Conservation (phyloP, 1,140 invertebrate species). For the Hyposmocoma kahamanoa region DNA sequence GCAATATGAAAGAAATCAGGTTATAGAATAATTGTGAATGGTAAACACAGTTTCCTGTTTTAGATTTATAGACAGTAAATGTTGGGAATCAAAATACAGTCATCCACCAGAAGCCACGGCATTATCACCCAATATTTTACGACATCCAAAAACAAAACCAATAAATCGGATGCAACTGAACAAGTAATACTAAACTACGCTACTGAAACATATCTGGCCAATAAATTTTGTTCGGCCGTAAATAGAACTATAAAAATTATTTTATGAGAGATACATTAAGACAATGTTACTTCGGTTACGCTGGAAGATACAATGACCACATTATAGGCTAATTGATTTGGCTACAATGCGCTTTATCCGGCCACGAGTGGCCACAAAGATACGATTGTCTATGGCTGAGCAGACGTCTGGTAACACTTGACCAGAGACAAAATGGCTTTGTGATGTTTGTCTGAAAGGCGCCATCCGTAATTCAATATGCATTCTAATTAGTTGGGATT, state of each 20-base stretch:
- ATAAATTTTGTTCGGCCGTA: constrained; percentile 58
- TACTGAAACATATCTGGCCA: constrained; percentile 61
- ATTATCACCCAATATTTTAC: constrained; percentile 33
- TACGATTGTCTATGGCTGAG: constrained; percentile 62
- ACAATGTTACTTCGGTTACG: constrained; percentile 65
- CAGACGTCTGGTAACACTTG: constrained; percentile 71
- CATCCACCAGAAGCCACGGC: neutral
- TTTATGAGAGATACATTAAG: constrained; percentile 68
- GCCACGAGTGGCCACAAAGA: constrained; percentile 54
- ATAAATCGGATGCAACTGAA: too few relatives aligned
- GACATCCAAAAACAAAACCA: constrained; percentile 37
- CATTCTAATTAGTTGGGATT: constrained; percentile 37
- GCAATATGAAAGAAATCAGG: too few relatives aligned
- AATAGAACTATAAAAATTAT: constrained; percentile 71
- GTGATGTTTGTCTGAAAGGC: constrained; percentile 57
- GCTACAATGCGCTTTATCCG: constrained; percentile 64
- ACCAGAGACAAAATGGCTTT: constrained; percentile 72
- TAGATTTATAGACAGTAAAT: too few relatives aligned
- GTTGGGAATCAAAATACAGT: neutral
- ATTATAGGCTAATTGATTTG: constrained; percentile 69
- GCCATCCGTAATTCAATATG: constrained; percentile 68
- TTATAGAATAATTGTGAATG: too few relatives aligned
- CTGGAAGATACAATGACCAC: constrained; percentile 65
- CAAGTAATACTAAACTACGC: constrained; percentile 55
- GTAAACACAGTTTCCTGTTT: too few relatives aligned